These are phyloP conservation scores for Idaea straminata DNA, from an alignment of 2,888 invertebrate genomes.

Conservation along the genomic window DNA sequence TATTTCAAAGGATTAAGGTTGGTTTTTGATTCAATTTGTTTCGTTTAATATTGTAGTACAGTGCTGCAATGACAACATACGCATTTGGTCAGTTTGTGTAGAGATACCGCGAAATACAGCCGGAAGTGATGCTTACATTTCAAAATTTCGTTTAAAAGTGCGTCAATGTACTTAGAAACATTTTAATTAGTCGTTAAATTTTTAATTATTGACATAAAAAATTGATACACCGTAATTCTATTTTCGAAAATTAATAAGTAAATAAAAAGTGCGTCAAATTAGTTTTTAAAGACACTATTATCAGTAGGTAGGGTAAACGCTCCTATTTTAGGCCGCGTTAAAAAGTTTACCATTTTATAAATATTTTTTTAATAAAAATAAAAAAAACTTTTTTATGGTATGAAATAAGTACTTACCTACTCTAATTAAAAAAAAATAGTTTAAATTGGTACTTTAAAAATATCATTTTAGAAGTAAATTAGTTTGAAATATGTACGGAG, in stretches of 20 bases:
- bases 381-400: too few species aligned
- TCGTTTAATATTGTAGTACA: not conserved
- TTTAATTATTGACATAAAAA: too few species aligned
- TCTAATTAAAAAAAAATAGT: too few species aligned
- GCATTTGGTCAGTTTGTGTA: slow-evolving; percentile 1
- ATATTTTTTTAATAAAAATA: too few species aligned
- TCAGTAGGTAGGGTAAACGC: not conserved
- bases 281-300: too few species aligned
- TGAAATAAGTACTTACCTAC: too few species aligned
- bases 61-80: not conserved
- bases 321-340: not conserved
- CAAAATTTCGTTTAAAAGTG: not conserved
- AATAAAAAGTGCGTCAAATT: too few species aligned
- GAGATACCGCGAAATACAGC: not conserved
- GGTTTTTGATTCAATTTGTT: not conserved
- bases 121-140: not conserved
- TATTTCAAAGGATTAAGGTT: not conserved
- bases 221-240: too few species aligned
- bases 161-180: not conserved
- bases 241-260: too few species aligned
- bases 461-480: not conserved
- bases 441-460: too few species aligned
- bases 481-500: slow-evolving; percentile 35
- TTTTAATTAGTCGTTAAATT: too few species aligned
- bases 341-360: too few species aligned